Base-by-base conservation (phyloP, 2,888 invertebrate species). In the Brachyopa scutellaris region DNA sequence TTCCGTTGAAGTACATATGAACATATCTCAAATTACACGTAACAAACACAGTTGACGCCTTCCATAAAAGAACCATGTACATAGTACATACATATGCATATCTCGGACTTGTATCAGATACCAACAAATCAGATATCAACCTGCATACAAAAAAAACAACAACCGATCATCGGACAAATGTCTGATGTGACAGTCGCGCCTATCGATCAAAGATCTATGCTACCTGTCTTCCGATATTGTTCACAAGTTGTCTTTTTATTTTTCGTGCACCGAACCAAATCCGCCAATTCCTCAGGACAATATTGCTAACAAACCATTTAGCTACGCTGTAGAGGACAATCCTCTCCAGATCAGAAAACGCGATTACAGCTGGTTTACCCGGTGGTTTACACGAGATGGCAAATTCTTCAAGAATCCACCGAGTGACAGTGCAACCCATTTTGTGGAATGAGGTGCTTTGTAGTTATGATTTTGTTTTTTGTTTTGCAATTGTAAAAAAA, bases 181-280 rank as follows among this genome's bases (percentile, higher is more conserved):
- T 66, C 62, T 61, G 31, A 62, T 72, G 61, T 57, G 47, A 40
- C 73, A 73, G 64, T 64, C 64, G 55, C 64, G 55, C 73, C 64
- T 73, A 64, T 64, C 64, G 64, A 73, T 64, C 73, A 73, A 47
- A 36, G 45, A 64, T 73, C 72, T 53, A 36, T 57, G 55, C 53
- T 33, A 62, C 72, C 45, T 73, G 53, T 73, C 53, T 73, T 47
- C 64, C 64, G 47, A 73, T 73, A 73, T 57, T 73, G 73, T 73
- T 57, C 55, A 72, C 72, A 62, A 73, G 62, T 73, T 19, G n/a
- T n/a, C n/a, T n/a, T 62, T 29, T 57, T 45, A 19, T 38, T 21
- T 70, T 40, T 26, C 21, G 19, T 36, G 9, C 6, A 51, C 33
- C 31, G 23, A 36, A 49, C 53, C 53, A 51, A 61, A 61, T 53